These are phyloP conservation scores for Isaurus tuberculatus DNA, from an alignment of 92 coral and sea anemone species.

Conservation along the genomic window DNA sequence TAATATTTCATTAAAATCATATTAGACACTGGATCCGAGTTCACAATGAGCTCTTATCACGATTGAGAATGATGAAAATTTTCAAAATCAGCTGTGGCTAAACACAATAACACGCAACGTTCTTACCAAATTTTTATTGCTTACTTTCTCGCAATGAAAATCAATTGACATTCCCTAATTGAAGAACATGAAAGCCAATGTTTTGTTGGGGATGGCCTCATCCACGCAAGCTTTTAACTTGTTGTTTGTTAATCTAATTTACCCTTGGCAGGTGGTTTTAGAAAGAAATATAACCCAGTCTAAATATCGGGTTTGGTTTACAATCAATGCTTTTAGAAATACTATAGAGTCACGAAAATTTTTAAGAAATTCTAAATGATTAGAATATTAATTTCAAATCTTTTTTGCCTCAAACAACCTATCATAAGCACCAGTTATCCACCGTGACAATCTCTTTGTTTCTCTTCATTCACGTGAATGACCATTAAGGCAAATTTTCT, in stretches of 20 bases:
- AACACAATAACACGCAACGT: conserved; percentile 20
- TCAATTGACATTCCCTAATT: neutral
- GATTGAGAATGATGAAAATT: neutral
- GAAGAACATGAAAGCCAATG: neutral
- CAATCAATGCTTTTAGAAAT: conserved; percentile 30
- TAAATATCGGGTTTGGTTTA: conserved; percentile 28
- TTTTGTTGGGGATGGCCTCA: neutral
- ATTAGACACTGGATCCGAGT: conserved; percentile 31
- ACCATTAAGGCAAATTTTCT: neutral
- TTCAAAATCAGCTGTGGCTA: conserved; percentile 17
- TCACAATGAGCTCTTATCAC: conserved; percentile 17
- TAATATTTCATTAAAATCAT: conserved; percentile 42
- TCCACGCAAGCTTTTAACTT: conserved; percentile 15
- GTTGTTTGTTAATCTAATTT: conserved; percentile 35
- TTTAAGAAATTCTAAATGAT: conserved; percentile 6
- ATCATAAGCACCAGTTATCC: neutral
- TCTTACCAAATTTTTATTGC: neutral
- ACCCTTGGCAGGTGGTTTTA: conserved; percentile 27
- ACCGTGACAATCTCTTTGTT: neutral
- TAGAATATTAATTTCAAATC: neutral
- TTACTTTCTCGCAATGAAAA: neutral
- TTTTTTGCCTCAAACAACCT: conserved; percentile 19
- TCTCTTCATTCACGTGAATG: neutral
- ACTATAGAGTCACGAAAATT: conserved; percentile 33
- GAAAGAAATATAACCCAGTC: conserved; percentile 4